Percentiles rank a stretch among this genome's conserved stretches.
These are phyloP conservation scores for Coenonympha glycerion DNA, from an alignment of 2,888 invertebrate species.

Conservation along the genomic window DNA sequence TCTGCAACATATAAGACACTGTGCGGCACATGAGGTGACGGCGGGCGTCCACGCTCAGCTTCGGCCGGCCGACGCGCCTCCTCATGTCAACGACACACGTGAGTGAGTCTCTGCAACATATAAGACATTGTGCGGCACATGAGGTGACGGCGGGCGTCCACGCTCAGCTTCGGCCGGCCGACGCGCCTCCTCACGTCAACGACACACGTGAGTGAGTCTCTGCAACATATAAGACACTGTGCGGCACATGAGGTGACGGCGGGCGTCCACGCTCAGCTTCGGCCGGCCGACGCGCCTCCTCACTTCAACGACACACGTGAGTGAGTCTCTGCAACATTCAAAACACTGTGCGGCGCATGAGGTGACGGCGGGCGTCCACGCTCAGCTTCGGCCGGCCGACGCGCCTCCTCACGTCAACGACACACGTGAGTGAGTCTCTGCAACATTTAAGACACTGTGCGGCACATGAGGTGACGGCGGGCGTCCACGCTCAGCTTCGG, in stretches of 20 bases:
- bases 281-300: constrained; percentile 64
- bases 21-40: constrained; percentile 44
- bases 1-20: constrained; percentile 7
- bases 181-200: constrained; percentile 62
- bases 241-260: constrained; percentile 45
- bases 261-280: constrained; percentile 57
- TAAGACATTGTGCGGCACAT: too few species aligned
- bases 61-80: constrained; percentile 65
- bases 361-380: constrained; percentile 51
- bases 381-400: constrained; percentile 66
- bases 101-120: constrained; percentile 35
- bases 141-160: too few species aligned
- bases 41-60: constrained; percentile 57
- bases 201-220: constrained; percentile 58
- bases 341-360: too few species aligned
- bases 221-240: constrained; percentile 8
- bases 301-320: constrained; percentile 66
- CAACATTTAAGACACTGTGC: too few species aligned
- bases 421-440: constrained; percentile 52
- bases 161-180: constrained; percentile 64
- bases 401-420: constrained; percentile 62
- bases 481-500: constrained; percentile 57
- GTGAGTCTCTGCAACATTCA: constrained; percentile 25
- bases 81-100: constrained; percentile 65
- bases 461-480: too few species aligned